Evolutionary conservation across 1,140 invertebrate genomes (phyloP), one percentile per base, ranked within the genome.

Genomic region (Drosophila sp.): DNA sequence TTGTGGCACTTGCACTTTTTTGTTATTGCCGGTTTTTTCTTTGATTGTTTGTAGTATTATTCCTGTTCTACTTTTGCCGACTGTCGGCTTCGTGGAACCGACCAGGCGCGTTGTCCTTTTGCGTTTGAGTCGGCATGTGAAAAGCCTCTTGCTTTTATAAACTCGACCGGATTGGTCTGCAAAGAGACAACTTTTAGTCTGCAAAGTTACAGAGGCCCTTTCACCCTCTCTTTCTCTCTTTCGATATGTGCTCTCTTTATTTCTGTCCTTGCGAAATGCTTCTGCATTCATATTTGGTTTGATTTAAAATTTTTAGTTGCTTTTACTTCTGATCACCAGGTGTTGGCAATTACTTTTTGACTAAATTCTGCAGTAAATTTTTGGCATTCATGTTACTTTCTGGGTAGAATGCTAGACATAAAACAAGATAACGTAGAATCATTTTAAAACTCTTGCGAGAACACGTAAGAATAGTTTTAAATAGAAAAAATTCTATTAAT

Each of bases 91-190:
- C 61, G 38, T 63, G 29, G 69, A 61, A 58, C 66, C 73, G 73
- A 76, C 73, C 47, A 55, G 72, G 66, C 73, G 61, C 80, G 84
- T 80, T 84, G 84, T 89, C 84, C 80, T 89, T 79, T 79, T 69
- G 84, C 84, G 86, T 89, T 82, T 89, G 84, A 89, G 84, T 89
- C 84, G 84, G 84, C 84, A 79, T 69, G 70, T 89, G 30, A 66
- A 38, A 62, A 50, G 84, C 85, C 84, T 80, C 73, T 66, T 67
- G 27, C 84, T 89, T 89, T 84, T 89, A 89, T 89, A 89, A 85
- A 70, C 84, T 89, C 80, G 74, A 66, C 68, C 84, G 83, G 84
- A 44, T 29, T 58, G 7, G 7, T 27, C 78, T 80, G 78, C 75
- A 58, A 5, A 58, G 56, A 23, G 61, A 71, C 68, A 27, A 50